phyloP scores from a whole-genome alignment of 2,113 vertebrate genomes.

The Tetrao urogallus region DNA sequence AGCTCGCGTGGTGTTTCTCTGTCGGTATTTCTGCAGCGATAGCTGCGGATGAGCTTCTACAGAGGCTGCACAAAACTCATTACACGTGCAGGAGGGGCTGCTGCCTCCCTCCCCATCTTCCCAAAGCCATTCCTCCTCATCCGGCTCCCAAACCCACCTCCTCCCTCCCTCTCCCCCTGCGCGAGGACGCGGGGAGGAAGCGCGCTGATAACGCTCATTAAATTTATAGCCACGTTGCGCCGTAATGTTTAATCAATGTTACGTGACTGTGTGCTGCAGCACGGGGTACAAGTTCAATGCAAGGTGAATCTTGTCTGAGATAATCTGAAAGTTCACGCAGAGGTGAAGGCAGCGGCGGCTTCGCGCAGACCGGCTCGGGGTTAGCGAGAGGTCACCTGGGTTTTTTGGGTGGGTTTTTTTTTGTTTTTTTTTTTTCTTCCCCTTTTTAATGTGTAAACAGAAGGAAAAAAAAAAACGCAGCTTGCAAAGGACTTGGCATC shows the following conservation, averaged over 20 bases:
- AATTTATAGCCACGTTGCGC: conserved; percentile 71
- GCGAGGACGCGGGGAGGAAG: conserved; percentile 67
- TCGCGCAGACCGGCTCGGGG: conserved; percentile 73
- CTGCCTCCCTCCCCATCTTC: not conserved
- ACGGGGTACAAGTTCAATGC: conserved; percentile 82
- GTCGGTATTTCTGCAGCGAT: not conserved
- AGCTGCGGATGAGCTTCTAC: not conserved
- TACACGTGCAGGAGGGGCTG: not conserved
- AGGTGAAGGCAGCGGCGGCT: conserved; percentile 85
- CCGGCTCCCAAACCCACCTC: not conserved
- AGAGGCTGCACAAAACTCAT: not conserved
- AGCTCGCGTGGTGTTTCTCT: not conserved
- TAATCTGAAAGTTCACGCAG: conserved; percentile 85
- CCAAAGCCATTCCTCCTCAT: rapidly evolving
- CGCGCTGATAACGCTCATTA: conserved; percentile 58
- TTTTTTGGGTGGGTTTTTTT: not conserved
- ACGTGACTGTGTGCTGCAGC: conserved; percentile 75
- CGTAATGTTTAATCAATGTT: conserved; percentile 77
- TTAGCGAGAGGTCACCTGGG: conserved; percentile 75
- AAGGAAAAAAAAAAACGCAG: conserved; percentile 36
- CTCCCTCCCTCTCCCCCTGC: not conserved
- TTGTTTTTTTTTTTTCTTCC: conserved; percentile 33
- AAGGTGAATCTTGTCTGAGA: conserved; percentile 86
- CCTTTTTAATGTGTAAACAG: conserved; percentile 73
- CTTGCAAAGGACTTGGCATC: conserved; percentile 70